Conservation (phyloP, 2,888 invertebrate genomes). For the Eupithecia inturbata region DNA sequence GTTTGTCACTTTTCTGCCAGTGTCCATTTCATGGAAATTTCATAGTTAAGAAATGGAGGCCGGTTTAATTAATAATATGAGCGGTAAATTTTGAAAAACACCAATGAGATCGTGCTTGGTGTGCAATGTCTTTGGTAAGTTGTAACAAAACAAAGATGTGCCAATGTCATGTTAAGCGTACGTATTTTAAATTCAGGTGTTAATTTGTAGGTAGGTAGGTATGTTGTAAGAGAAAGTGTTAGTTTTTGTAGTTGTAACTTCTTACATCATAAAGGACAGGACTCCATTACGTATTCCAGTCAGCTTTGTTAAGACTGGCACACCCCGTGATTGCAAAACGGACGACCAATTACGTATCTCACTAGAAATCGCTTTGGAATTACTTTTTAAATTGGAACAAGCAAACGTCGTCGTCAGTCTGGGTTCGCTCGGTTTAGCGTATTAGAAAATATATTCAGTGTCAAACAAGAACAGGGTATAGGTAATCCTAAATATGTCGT, state of each 20-base stretch:
- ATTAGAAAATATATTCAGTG: neutral
- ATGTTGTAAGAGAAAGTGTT: conserved; percentile 38
- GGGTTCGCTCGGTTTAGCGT: neutral
- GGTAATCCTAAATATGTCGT: no score
- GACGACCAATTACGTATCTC: conserved; percentile 32
- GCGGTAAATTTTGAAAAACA: no score
- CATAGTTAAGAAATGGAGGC: no score
- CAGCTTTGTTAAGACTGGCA: conserved; percentile 38
- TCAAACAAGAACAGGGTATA: neutral
- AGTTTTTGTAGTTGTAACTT: conserved; percentile 43
- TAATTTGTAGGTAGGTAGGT: neutral
- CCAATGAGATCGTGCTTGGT: no score
- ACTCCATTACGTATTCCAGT: conserved; percentile 50
- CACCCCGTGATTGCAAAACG: conserved; percentile 39
- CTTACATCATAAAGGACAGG: conserved; percentile 18
- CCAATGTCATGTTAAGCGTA: neutral
- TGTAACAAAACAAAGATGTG: no score
- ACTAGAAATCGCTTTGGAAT: conserved; percentile 33
- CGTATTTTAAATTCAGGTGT: neutral
- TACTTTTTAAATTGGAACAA: conserved; percentile 33
- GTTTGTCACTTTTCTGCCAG: no score
- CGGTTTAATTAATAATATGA: no score
- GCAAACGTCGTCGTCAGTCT: neutral
- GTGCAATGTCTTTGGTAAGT: no score
- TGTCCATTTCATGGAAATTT: no score